Evolutionary conservation across 2,113 vertebrate species (phyloP), one percentile per base, ranked within the genome.

Genomic region (Nannobrachium achirus): DNA sequence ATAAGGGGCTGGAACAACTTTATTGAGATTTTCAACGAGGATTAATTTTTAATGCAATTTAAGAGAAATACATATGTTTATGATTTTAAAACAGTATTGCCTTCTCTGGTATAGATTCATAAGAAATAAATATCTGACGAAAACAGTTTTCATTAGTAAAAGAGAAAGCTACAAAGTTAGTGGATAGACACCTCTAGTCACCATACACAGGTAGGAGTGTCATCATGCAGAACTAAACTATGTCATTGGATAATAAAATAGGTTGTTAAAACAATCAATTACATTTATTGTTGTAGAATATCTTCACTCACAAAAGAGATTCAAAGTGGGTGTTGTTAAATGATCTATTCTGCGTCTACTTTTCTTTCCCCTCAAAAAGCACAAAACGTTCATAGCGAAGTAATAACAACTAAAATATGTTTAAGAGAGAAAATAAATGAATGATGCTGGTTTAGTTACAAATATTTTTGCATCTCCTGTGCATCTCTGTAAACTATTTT

Each of bases 1-100:
- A 33, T 2, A 33, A 33, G 25, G 42, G 59, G 59, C 49, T 45
- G 20, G 42, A 55, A 7, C 16, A 66, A 71, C n/a, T 71, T 86
- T 86, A 88, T 89, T 90, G 10, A 60, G 39, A 18, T 16, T 40
- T 64, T 52, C 11, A 18, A n/a, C n/a, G n/a, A n/a, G n/a, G n/a
- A n/a, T n/a, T n/a, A n/a, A n/a, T n/a, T n/a, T n/a, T n/a, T n/a
- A n/a, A n/a, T n/a, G n/a, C n/a, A n/a, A n/a, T n/a, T n/a, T n/a
- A n/a, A 78, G 74, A 71, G 0, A 13, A 42, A 10, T 57, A 18
- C 16, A 18, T 7, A 16, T 61, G 7, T 38, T 46, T 5, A 42
- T 9, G 71, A 33, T 33, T 63, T 45, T 19, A 44, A 41, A 69
- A 52, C 52, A 69, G 59, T 73, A 63, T 73, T 78, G 42, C 16